Evolutionary conservation across 2,888 invertebrate species (phyloP).

Genomic region (Caenorhabditis virilis): DNA sequence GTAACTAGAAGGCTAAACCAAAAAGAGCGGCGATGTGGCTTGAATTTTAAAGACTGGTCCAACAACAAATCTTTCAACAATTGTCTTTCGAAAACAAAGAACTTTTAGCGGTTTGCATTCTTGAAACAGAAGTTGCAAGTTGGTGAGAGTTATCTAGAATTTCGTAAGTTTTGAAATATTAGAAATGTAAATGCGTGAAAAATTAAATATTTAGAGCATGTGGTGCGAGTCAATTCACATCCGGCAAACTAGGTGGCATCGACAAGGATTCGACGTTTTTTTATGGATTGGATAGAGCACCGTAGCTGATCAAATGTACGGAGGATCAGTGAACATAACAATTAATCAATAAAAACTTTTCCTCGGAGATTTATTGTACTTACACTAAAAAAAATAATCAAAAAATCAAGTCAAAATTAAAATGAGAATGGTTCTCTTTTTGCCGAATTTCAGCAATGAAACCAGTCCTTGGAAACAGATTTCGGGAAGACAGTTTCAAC

Average conservation of each 20-base stretch:
- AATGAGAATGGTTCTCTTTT: too few relatives aligned
- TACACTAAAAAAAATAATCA: not conserved
- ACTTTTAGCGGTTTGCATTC: too few relatives aligned
- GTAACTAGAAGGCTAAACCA: conserved; percentile 35
- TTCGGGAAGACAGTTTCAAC: conserved; percentile 11
- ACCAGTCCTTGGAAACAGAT: conserved; percentile 32
- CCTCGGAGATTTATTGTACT: conserved; percentile 1
- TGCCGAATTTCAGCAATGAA: conserved; percentile 19
- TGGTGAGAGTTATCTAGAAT: too few relatives aligned
- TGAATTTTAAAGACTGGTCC: conserved; percentile 15
- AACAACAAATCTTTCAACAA: too few relatives aligned
- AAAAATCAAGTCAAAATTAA: too few relatives aligned
- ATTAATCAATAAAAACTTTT: conserved; percentile 5
- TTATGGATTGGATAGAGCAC: not conserved
- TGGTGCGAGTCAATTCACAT: not conserved
- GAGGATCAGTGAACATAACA: conserved; percentile 7
- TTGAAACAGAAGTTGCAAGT: too few relatives aligned
- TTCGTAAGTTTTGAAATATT: too few relatives aligned
- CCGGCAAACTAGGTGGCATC: not conserved
- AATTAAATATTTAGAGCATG: too few relatives aligned
- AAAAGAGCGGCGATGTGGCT: conserved; percentile 25
- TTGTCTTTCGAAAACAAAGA: too few relatives aligned
- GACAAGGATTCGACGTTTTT: not conserved
- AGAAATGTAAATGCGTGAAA: too few relatives aligned
- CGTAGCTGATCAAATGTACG: conserved; percentile 1